Conservation (phyloP, 2,797 vertebrate genomes). For the Xerus rutilus region DNA sequence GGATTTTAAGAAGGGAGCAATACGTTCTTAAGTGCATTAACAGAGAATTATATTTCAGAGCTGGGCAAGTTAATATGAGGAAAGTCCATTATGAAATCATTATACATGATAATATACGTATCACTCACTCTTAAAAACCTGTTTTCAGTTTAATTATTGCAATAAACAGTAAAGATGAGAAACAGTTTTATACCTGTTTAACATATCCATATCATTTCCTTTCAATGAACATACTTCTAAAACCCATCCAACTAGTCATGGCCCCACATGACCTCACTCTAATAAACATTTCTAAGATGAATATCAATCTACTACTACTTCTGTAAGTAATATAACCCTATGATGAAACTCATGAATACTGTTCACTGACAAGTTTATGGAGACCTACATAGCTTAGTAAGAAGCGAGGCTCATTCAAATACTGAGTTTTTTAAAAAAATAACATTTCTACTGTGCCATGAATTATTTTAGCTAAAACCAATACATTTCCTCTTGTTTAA, state of each 20-base stretch:
- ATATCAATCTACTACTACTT: not conserved
- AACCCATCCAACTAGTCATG: not conserved
- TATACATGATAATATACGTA: not conserved
- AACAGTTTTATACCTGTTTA: not conserved
- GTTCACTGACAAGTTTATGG: not conserved
- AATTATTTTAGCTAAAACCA: not conserved
- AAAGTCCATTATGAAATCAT: not conserved
- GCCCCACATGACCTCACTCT: not conserved
- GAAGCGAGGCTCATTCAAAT: not conserved
- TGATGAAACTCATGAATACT: not conserved
- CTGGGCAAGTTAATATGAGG: not conserved
- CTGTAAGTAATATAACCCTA: not conserved
- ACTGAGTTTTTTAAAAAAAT: not conserved
- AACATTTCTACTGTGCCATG: not conserved
- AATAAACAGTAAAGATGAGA: not conserved
- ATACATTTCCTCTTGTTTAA: not conserved
- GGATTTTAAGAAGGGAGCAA: not conserved
- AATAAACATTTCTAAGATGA: conserved; percentile 4
- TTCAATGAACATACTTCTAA: not conserved
- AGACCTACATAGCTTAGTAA: not conserved
- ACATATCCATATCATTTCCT: not conserved
- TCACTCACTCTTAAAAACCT: not conserved
- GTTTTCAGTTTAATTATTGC: not conserved
- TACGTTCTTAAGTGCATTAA: not conserved
- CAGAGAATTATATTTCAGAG: not conserved